These are phyloP conservation scores for Monodelphis domestica DNA, from an alignment of 2,797 vertebrate genomes.

Conservation along the genomic window DNA sequence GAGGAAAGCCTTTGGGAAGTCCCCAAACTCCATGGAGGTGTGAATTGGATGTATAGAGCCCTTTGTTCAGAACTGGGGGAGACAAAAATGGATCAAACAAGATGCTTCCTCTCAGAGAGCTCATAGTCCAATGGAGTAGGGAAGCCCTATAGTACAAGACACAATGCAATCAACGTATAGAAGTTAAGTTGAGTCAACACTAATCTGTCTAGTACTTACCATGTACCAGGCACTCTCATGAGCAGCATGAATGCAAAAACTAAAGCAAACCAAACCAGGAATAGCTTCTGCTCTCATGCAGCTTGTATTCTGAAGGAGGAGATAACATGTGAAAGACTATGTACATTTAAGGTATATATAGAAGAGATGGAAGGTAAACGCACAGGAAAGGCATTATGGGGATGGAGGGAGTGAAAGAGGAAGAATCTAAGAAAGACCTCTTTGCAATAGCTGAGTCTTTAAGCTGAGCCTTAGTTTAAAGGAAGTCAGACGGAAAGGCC, in stretches of 20 bases:
- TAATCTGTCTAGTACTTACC: not conserved
- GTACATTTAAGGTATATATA: not conserved
- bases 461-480: not conserved
- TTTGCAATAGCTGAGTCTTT: not conserved
- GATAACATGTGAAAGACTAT: not conserved
- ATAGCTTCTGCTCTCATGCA: not conserved
- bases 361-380: not conserved
- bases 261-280: not conserved
- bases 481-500: not conserved
- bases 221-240: not conserved
- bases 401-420: not conserved
- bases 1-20: not conserved
- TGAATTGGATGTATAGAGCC: not conserved
- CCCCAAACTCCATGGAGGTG: not conserved
- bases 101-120: not conserved
- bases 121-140: not conserved
- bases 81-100: not conserved
- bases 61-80: not conserved
- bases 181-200: not conserved
- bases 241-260: not conserved
- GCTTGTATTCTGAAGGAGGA: not conserved
- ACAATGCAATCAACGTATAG: not conserved
- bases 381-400: not conserved
- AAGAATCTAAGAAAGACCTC: not conserved
- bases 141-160: not conserved